A percentile compares a stretch with the other conserved stretches of the same genome.
These are phyloP conservation scores for Pogonocherus hispidulus DNA, from an alignment of 2,888 invertebrate species.

Conservation along the genomic window DNA sequence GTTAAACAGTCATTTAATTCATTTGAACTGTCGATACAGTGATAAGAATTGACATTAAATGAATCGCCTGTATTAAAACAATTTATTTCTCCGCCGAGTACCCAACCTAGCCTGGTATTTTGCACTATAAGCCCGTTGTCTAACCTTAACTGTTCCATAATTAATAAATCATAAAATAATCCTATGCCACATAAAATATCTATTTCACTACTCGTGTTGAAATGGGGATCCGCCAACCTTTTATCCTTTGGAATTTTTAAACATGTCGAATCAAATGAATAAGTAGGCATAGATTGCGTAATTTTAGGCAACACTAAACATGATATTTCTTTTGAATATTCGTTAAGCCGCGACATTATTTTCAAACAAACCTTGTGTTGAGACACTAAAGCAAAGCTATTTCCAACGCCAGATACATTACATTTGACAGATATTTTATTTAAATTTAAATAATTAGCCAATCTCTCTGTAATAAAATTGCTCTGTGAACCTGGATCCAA, in stretches of 20 bases:
- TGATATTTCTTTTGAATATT: conserved; percentile 16
- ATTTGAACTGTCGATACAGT: conserved; percentile 3
- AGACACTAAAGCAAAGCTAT: not conserved
- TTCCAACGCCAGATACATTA: conserved; percentile 17
- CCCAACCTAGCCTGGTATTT: conserved; percentile 44
- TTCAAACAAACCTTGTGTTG: conserved; percentile 10
- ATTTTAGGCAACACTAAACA: conserved; percentile 37
- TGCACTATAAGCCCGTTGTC: conserved; percentile 30
- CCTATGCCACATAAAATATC: conserved; percentile 12
- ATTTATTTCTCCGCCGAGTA: conserved; percentile 35
- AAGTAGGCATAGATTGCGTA: conserved; percentile 14
- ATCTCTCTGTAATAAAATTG: conserved; percentile 33
- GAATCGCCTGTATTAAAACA: conserved; percentile 17
- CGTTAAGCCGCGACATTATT: conserved; percentile 24
- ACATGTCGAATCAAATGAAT: conserved; percentile 13
- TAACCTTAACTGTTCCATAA: conserved; percentile 34
- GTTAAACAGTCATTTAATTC: conserved; percentile 24
- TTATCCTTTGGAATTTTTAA: conserved; percentile 18
- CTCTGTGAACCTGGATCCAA: conserved; percentile 35
- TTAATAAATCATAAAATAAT: conserved; percentile 4
- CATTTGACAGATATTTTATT: conserved; percentile 11
- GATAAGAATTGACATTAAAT: not conserved
- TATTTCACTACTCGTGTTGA: conserved; percentile 1
- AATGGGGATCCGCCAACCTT: conserved; percentile 5
- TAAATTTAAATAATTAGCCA: conserved; percentile 27